Evolutionary conservation across 2,888 invertebrate genomes (phyloP).

Genomic region (Tachystola acroxantha): DNA sequence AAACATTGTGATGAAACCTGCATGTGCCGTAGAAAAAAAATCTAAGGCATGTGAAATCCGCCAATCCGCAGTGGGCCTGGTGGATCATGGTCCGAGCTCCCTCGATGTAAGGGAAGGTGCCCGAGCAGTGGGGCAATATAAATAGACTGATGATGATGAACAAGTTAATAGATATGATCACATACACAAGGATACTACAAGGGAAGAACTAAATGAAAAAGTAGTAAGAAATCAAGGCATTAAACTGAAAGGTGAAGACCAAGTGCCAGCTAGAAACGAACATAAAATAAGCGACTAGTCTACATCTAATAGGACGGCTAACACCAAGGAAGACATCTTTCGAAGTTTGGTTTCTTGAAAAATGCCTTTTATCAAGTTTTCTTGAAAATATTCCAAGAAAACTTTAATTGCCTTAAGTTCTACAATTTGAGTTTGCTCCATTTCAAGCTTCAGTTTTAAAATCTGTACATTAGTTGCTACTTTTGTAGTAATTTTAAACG

Average conservation of each 20-base stretch:
- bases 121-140: too few species aligned
- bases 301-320: slow-evolving; percentile 68
- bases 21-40: too few species aligned
- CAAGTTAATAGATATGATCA: slow-evolving; percentile 17
- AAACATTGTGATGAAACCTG: too few species aligned
- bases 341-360: slow-evolving; percentile 2
- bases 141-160: too few species aligned
- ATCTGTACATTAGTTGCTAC: too few species aligned
- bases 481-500: too few species aligned
- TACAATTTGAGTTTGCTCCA: slow-evolving; percentile 7
- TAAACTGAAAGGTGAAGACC: slow-evolving; percentile 64
- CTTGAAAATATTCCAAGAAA: slow-evolving; percentile 7
- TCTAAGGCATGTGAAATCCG: too few species aligned
- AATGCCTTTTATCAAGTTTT: slow-evolving; percentile 7
- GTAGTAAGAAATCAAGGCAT: slow-evolving; percentile 52
- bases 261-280: slow-evolving; percentile 74
- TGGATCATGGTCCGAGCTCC: too few species aligned
- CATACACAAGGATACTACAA: slow-evolving; percentile 60
- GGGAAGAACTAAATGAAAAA: slow-evolving; percentile 48
- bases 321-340: slow-evolving; percentile 34
- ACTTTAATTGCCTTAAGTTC: slow-evolving; percentile 6
- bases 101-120: too few species aligned
- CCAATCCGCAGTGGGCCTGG: too few species aligned
- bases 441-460: background rate
- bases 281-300: slow-evolving; percentile 63